Evolutionary conservation across 1,140 invertebrate species (phyloP).

Genomic region (Drusus annulatus): DNA sequence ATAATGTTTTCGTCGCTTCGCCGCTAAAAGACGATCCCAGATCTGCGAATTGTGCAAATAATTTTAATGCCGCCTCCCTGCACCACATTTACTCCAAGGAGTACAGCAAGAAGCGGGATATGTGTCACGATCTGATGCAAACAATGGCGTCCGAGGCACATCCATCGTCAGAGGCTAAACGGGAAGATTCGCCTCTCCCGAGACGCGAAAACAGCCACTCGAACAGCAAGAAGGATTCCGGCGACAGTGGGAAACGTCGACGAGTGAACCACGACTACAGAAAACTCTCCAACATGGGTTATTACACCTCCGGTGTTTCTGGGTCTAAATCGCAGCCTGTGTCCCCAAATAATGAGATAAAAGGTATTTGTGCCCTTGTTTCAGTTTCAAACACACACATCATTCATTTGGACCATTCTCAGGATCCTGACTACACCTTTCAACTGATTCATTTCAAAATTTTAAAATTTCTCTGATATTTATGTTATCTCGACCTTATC

Average conservation of each 20-base stretch:
- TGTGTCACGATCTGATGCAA: conserved; percentile 26
- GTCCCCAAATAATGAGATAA: conserved; percentile 46
- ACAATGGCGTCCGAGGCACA: conserved; percentile 64
- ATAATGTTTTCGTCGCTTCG: conserved; percentile 42
- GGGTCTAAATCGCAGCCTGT: conserved; percentile 21
- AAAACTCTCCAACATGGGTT: conserved; percentile 64
- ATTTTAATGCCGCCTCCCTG: conserved; percentile 22
- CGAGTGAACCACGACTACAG: conserved; percentile 66
- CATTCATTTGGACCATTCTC: neutral
- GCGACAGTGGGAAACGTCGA: conserved; percentile 63
- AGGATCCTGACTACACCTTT: neutral
- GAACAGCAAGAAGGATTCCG: conserved; percentile 29
- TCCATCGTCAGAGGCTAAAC: conserved; percentile 38
- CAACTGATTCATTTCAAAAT: neutral
- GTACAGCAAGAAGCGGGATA: conserved; percentile 19
- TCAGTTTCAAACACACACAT: neutral
- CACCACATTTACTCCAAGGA: conserved; percentile 13
- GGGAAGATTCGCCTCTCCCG: conserved; percentile 28
- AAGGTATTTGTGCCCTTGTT: conserved; percentile 39
- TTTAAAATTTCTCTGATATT: neutral
- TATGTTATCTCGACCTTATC: conserved; percentile 12
- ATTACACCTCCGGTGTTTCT: conserved; percentile 22
- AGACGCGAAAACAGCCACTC: neutral
- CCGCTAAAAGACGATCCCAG: conserved; percentile 27
- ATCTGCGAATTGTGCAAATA: conserved; percentile 37